Evolutionary conservation across 2,797 vertebrate genomes (phyloP).

Genomic region (Coracias cyanogaster): DNA sequence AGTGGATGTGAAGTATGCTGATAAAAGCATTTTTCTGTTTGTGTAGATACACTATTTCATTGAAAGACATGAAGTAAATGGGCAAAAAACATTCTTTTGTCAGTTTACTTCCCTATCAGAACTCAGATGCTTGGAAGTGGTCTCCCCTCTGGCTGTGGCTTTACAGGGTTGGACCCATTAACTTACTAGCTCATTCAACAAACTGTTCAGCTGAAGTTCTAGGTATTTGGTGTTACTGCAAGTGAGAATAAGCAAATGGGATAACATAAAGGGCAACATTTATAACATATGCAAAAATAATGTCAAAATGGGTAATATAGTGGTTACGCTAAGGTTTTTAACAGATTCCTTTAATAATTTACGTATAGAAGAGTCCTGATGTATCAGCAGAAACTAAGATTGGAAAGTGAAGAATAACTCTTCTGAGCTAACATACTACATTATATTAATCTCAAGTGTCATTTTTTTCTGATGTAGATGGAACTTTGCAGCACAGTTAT

Average conservation of each 20-base stretch:
- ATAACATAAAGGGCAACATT: not conserved
- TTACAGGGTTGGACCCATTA: not conserved
- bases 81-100: fast-evolving
- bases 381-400: not conserved
- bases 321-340: not conserved
- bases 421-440: not conserved
- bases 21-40: not conserved
- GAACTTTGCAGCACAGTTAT: not conserved
- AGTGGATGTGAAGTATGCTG: not conserved
- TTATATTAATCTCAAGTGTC: not conserved
- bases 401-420: not conserved
- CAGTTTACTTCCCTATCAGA: not conserved
- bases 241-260: not conserved
- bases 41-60: not conserved
- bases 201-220: not conserved
- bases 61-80: not conserved
- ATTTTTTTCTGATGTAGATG: not conserved
- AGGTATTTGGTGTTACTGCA: not conserved
- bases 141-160: not conserved
- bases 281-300: not conserved
- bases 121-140: not conserved
- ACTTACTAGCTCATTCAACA: not conserved
- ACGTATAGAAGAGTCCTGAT: not conserved
- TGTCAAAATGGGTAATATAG: not conserved
- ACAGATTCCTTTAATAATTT: not conserved